Conservation (phyloP, 1,140 invertebrate genomes). For the Platyscapa corneri region DNA sequence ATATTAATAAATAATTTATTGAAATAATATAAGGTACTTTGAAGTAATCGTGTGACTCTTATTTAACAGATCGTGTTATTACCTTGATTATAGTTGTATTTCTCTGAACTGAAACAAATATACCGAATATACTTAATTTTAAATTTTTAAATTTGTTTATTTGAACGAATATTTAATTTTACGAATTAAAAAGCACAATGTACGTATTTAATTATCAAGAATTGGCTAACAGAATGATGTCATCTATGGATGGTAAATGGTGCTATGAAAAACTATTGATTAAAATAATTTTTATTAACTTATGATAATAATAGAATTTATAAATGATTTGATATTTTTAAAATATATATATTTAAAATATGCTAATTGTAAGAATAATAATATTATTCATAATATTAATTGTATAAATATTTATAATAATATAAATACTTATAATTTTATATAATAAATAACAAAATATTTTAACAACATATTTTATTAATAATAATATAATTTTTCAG, state of each 20-base stretch:
- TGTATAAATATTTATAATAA: slow-evolving; percentile 2
- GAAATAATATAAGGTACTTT: not conserved
- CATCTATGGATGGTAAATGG: slow-evolving; percentile 77
- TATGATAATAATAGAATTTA: no score
- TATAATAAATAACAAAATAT: no score
- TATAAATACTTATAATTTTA: no score
- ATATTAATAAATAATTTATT: not conserved
- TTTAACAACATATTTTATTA: no score
- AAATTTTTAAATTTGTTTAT: not conserved
- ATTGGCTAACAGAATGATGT: slow-evolving; percentile 74
- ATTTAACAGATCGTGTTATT: not conserved
- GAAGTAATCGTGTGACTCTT: not conserved
- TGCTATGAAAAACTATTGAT: slow-evolving; percentile 33
- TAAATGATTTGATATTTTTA: not conserved
- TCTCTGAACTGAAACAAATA: no score
- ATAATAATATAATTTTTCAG: not conserved
- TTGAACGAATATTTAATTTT: not conserved
- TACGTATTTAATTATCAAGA: slow-evolving; percentile 75
- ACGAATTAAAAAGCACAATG: slow-evolving; percentile 62
- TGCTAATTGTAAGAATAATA: not conserved
- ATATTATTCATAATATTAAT: slow-evolving; percentile 12
- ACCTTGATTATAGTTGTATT: no score
- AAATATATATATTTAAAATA: no score
- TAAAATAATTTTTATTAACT: slow-evolving; percentile 25
- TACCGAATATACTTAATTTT: not conserved